phyloP scores from a whole-genome alignment of 2,113 vertebrate species.

The Gymnocephalus cernua region DNA sequence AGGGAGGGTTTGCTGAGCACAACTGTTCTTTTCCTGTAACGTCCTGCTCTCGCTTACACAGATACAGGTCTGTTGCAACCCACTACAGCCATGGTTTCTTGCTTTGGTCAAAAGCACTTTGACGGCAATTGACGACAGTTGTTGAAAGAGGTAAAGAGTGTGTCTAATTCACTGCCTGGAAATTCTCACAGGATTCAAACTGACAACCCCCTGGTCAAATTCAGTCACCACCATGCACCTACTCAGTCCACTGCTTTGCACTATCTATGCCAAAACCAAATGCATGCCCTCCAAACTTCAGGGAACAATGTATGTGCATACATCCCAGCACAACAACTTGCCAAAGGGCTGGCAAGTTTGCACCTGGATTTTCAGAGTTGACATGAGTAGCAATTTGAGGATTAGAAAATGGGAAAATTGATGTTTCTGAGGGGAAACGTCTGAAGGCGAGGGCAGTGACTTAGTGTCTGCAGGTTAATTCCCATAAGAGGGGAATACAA shows the following conservation, averaged over 20 bases:
- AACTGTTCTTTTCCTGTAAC: constrained; percentile 58
- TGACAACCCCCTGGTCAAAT: constrained; percentile 7
- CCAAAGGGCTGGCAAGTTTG: constrained; percentile 61
- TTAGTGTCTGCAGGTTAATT: constrained; percentile 63
- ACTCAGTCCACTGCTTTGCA: constrained; percentile 7
- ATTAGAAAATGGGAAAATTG: constrained; percentile 68
- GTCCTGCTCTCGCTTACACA: constrained; percentile 36
- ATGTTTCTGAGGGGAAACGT: constrained; percentile 59
- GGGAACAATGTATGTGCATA: constrained; percentile 23
- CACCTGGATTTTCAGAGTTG: constrained; percentile 55
- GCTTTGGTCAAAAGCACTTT: constrained; percentile 4
- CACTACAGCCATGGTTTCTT: background rate
- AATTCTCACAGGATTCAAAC: constrained; percentile 14
- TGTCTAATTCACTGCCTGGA: background rate
- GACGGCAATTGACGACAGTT: background rate
- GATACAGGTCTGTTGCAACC: constrained; percentile 20
- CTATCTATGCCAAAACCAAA: constrained; percentile 5
- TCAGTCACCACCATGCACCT: background rate
- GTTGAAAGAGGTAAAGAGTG: background rate
- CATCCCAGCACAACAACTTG: constrained; percentile 25
- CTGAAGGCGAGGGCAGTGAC: constrained; percentile 51
- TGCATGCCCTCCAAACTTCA: constrained; percentile 12
- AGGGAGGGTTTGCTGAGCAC: constrained; percentile 57
- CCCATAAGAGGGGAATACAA: constrained; percentile 44
- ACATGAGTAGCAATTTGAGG: constrained; percentile 70